Evolutionary conservation across 1,140 invertebrate genomes (phyloP).

Genomic region (Venturia canescens): DNA sequence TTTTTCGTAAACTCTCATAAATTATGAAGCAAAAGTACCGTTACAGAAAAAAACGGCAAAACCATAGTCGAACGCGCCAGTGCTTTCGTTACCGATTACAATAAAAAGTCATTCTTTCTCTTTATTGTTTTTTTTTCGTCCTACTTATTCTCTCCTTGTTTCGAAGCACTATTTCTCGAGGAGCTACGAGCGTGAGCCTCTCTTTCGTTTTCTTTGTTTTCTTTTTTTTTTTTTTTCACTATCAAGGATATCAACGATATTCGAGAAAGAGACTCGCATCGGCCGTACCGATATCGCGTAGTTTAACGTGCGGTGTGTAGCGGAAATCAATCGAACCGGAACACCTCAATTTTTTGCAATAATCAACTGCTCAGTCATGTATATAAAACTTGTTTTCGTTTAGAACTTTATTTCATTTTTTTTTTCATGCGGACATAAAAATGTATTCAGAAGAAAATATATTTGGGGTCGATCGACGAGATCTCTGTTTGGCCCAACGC

Average conservation of each 20-base stretch:
- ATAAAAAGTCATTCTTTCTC: background rate
- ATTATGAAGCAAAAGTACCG: constrained; percentile 1
- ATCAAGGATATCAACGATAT: background rate
- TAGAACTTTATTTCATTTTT: background rate
- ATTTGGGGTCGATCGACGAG: too few species aligned
- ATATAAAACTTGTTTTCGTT: background rate
- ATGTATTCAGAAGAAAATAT: too few species aligned
- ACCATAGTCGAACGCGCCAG: background rate
- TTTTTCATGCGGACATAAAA: background rate
- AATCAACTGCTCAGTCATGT: background rate
- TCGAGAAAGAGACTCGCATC: background rate
- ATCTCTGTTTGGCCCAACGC: too few species aligned
- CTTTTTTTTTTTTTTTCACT: too few species aligned
- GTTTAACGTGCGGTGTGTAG: background rate
- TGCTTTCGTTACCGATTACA: constrained; percentile 6
- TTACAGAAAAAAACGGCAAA: background rate
- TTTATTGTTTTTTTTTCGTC: background rate
- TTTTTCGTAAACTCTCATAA: background rate
- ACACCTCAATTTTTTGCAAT: constrained; percentile 2
- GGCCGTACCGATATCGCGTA: background rate
- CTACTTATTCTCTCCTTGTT: background rate
- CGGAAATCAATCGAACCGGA: background rate
- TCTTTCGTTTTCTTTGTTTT: too few species aligned
- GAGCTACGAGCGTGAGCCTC: too few species aligned
- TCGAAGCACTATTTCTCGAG: too few species aligned